A percentile compares a stretch with the other conserved stretches of the same genome.
Evolutionary conservation across 1,140 invertebrate species (phyloP).

Genomic region (Aphelinus atriplicis): DNA sequence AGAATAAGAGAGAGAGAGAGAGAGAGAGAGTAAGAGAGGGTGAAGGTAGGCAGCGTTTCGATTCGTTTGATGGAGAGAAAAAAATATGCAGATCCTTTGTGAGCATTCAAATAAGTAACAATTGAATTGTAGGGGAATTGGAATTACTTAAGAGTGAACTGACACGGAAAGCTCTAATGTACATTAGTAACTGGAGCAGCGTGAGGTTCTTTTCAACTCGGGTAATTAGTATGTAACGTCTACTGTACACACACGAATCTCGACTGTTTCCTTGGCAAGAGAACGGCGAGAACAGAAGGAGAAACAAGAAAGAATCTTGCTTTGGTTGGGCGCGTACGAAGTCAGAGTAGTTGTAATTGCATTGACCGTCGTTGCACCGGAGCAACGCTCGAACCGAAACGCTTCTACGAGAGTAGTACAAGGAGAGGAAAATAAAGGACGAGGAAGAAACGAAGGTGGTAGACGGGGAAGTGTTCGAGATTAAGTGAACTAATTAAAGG

Average conservation of each 20-base stretch:
- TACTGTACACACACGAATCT: too few relatives aligned
- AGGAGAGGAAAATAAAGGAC: not conserved
- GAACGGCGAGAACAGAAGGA: not conserved
- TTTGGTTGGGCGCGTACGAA: slow-evolving; percentile 9
- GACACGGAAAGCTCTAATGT: too few relatives aligned
- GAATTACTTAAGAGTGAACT: too few relatives aligned
- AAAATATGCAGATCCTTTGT: too few relatives aligned
- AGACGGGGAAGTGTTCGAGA: slow-evolving; percentile 26
- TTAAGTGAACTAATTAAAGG: slow-evolving; percentile 37
- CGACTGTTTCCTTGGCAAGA: too few relatives aligned
- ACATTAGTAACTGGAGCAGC: too few relatives aligned
- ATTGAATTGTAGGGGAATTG: too few relatives aligned
- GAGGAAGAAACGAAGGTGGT: not conserved
- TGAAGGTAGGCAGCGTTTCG: too few relatives aligned
- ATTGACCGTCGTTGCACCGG: not conserved
- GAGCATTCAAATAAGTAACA: too few relatives aligned
- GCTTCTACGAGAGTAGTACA: not conserved
- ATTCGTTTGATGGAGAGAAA: too few relatives aligned
- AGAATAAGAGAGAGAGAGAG: slow-evolving; percentile 28
- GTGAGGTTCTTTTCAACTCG: too few relatives aligned
- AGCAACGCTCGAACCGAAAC: slow-evolving; percentile 26
- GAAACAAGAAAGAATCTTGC: not conserved
- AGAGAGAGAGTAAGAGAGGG: not conserved
- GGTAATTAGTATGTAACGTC: too few relatives aligned
- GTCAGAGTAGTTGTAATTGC: slow-evolving; percentile 22